phyloP scores from a whole-genome alignment of 2,113 vertebrate species.

The Piaya cayana region DNA sequence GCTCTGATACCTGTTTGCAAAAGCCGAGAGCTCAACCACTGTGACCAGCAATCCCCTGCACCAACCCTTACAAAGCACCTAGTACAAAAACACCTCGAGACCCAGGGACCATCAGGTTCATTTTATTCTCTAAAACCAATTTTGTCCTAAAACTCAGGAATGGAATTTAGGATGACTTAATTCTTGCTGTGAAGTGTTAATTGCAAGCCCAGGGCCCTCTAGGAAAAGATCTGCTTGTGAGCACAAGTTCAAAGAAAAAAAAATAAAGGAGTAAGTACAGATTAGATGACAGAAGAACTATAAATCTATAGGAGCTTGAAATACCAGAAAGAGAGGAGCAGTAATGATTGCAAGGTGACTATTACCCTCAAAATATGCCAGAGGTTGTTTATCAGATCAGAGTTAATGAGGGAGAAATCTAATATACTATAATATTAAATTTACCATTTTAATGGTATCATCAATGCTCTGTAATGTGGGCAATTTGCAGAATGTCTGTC shows the following conservation, averaged over 20 bases:
- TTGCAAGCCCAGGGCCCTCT: neutral
- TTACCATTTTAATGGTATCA: slow-evolving; percentile 54
- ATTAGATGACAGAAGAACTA: slow-evolving; percentile 23
- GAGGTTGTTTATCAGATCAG: slow-evolving; percentile 56
- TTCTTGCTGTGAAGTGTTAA: neutral
- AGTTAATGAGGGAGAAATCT: slow-evolving; percentile 56
- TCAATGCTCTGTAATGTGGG: slow-evolving; percentile 28
- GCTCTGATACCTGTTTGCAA: neutral
- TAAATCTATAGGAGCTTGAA: slow-evolving; percentile 31
- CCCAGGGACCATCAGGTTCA: neutral
- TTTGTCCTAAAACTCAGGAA: neutral
- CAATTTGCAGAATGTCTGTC: slow-evolving; percentile 47
- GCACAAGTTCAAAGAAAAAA: slow-evolving; percentile 28
- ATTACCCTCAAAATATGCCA: slow-evolving; percentile 37
- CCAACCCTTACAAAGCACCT: neutral
- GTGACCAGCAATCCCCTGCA: neutral
- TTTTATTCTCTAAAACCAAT: neutral
- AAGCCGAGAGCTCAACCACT: neutral
- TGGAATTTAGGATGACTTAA: neutral
- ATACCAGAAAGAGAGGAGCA: slow-evolving; percentile 11
- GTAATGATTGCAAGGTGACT: slow-evolving; percentile 42
- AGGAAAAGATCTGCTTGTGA: slow-evolving; percentile 2
- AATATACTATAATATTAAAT: slow-evolving; percentile 43
- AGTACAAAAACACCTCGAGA: neutral
- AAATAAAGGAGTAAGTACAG: slow-evolving; percentile 35